Evolutionary conservation across 2,797 vertebrate genomes (phyloP).

Genomic region (Hybognathus amarus): DNA sequence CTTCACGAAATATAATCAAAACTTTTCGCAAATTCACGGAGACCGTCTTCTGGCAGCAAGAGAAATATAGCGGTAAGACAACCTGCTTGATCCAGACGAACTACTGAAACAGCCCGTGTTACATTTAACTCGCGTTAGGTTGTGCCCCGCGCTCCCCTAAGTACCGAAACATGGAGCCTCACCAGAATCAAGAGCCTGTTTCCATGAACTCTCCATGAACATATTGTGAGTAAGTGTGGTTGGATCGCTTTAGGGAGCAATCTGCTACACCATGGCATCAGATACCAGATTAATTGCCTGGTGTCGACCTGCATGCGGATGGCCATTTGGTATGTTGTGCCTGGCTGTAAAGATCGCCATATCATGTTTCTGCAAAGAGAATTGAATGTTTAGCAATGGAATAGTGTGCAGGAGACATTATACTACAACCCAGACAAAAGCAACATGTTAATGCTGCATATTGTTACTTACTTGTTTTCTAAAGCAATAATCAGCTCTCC

Average conservation of each 20-base stretch:
- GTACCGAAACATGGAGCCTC: background rate
- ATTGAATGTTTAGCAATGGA: conserved; percentile 31
- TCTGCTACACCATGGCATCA: conserved; percentile 31
- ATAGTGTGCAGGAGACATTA: background rate
- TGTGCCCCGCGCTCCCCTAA: no score
- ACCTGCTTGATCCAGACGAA: no score
- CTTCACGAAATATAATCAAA: no score
- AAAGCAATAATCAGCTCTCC: background rate
- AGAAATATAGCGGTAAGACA: no score
- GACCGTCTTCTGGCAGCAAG: no score
- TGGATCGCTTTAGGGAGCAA: conserved; percentile 16
- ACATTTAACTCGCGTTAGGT: no score
- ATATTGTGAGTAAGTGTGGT: conserved; percentile 31
- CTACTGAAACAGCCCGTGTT: no score
- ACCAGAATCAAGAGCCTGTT: background rate
- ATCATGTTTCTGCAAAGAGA: conserved; percentile 38
- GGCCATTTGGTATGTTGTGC: conserved; percentile 34
- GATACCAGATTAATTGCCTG: conserved; percentile 31
- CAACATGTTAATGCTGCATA: conserved; percentile 1
- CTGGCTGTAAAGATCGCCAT: conserved; percentile 24
- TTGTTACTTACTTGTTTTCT: background rate
- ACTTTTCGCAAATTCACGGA: no score
- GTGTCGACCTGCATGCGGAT: conserved; percentile 9
- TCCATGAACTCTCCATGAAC: conserved; percentile 1
- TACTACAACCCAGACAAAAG: background rate